Evolutionary conservation across 2,113 vertebrate species (phyloP).

Genomic region (Oryzias curvinotus): DNA sequence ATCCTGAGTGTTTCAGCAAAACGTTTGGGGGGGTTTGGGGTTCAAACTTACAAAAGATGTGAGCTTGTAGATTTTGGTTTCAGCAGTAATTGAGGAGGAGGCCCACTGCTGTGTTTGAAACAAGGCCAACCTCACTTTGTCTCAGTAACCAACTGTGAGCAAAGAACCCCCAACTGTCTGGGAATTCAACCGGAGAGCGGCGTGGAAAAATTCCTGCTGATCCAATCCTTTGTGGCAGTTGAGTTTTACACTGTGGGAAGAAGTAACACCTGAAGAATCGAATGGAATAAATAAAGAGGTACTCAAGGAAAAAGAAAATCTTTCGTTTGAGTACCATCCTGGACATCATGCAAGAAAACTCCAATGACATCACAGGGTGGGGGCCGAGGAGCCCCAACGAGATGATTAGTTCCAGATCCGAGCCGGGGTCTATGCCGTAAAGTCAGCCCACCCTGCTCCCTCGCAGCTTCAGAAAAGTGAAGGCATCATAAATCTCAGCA

Average conservation of each 20-base stretch:
- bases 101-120: slow-evolving; percentile 49
- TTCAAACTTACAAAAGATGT: slow-evolving; percentile 23
- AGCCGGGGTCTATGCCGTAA: slow-evolving; percentile 66
- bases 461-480: slow-evolving; percentile 26
- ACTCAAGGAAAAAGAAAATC: slow-evolving; percentile 2
- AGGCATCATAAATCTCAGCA: slow-evolving; percentile 32
- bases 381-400: slow-evolving; percentile 60
- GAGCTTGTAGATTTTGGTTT: slow-evolving; percentile 55
- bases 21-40: background rate
- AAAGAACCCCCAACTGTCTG: background rate
- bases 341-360: slow-evolving; percentile 52
- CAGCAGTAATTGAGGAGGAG: slow-evolving; percentile 53
- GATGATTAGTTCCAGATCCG: slow-evolving; percentile 80
- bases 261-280: background rate
- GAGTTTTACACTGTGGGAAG: background rate
- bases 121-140: slow-evolving; percentile 47
- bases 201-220: slow-evolving; percentile 12
- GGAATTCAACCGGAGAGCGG: background rate
- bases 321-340: slow-evolving; percentile 31
- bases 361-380: slow-evolving; percentile 75
- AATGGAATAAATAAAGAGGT: slow-evolving; percentile 42
- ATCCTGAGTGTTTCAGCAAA: slow-evolving; percentile 13
- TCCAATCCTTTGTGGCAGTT: background rate
- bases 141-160: background rate
- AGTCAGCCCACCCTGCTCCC: slow-evolving; percentile 16